Evolutionary conservation across 2,797 vertebrate genomes (phyloP), one percentile per base, ranked within the genome.

Genomic region (Argya squamiceps): DNA sequence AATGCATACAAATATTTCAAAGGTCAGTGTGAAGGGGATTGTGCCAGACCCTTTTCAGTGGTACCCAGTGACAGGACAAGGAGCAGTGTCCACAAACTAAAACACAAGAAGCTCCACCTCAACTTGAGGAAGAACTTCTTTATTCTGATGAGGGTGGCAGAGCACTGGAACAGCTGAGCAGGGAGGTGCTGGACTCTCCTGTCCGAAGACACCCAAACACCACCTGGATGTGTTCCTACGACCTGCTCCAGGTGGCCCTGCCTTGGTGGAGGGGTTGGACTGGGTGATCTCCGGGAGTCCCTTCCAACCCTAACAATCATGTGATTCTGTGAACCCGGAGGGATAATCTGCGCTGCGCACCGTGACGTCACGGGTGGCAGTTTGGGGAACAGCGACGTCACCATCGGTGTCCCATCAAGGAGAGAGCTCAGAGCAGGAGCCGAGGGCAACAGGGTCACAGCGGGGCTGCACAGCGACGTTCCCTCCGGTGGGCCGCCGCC

Each of bases 341-440:
- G 14, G 15, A 77, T 46, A 23, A 41, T 26, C 27, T 19, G 36
- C 8, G 22, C 24, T 24, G 5, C 2, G 6, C 17, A 0, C 2
- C 6, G 9, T 8, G 64, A 53, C 9, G n/a, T 7, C 22, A 46
- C 0, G 1, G 10, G 22, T 0, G 10, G 29, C 3, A 5, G 26
- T 26, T 4, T 37, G 9, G 47, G 43, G n/a, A 22, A 11, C 0
- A 10, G 17, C 8, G 11, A 56, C 1, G 26, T 12, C 67, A 47
- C 15, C 2, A 6, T 12, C 22, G 24, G 4, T 8, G 44, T 46
- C 30, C 32, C 44, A 32, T 9, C n/a, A 6, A 15, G 16, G 11
- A 21, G 0, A 37, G 20, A 6, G 16, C 14, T 12, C 55, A 7
- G 27, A 24, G 46, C 18, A n/a, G 37, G 24, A 52, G 29, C 27